These are phyloP conservation scores for Acipenser oxyrinchus DNA, from an alignment of 2,797 vertebrate species.

Conservation along the genomic window DNA sequence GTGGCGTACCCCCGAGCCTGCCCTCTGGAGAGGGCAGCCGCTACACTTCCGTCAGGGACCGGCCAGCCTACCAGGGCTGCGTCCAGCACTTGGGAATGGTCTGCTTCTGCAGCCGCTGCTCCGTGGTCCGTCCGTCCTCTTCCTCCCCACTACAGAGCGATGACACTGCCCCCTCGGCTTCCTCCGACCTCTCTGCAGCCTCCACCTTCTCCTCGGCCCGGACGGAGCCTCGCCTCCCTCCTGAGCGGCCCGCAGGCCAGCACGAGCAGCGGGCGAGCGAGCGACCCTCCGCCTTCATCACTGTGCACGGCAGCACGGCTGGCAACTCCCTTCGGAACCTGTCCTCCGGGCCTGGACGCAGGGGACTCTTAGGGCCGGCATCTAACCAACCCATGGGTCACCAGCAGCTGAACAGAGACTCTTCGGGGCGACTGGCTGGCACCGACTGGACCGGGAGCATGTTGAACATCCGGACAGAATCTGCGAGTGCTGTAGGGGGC, in stretches of 20 bases:
- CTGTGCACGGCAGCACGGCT: conserved; percentile 82
- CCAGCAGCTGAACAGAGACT: conserved; percentile 57
- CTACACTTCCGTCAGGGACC: conserved; percentile 74
- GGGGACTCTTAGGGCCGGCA: conserved; percentile 62
- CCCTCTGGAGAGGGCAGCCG: conserved; percentile 59
- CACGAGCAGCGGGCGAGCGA: conserved; percentile 67
- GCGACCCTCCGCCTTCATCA: conserved; percentile 92
- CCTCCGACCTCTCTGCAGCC: conserved; percentile 46
- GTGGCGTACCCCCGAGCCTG: conserved; percentile 62
- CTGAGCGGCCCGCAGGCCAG: conserved; percentile 12
- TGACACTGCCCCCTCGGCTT: conserved; percentile 52
- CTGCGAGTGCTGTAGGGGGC: conserved; percentile 56
- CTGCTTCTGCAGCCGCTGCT: conserved; percentile 90
- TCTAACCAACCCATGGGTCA: conserved; percentile 63
- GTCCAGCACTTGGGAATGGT: conserved; percentile 92
- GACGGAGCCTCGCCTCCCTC: conserved; percentile 77
- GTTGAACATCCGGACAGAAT: conserved; percentile 65
- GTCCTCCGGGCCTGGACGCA: conserved; percentile 65
- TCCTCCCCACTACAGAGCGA: conserved; percentile 57
- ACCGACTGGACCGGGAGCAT: conserved; percentile 84
- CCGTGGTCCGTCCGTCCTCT: conserved; percentile 65
- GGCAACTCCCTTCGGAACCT: conserved; percentile 76
- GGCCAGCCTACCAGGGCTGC: conserved; percentile 76
- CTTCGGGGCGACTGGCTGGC: conserved; percentile 60
- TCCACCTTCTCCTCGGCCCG: conserved; percentile 86